Base-by-base conservation (phyloP, 2,888 invertebrate genomes). In the Apotomis betuletana region DNA sequence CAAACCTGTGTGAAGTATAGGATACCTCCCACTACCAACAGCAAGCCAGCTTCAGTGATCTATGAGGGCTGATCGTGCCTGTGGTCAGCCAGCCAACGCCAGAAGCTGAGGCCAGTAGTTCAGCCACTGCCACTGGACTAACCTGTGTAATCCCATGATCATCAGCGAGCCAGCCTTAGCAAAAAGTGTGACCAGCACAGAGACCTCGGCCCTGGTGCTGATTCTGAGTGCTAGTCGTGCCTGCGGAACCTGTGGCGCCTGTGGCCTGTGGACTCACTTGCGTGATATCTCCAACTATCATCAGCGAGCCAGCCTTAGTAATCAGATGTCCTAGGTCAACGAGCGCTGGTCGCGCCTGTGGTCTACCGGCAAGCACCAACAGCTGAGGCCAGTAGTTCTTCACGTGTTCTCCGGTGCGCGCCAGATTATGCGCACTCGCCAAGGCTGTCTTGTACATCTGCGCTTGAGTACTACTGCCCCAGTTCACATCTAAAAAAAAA, bases 391-490 rank as follows among this genome's bases (percentile, higher is more conserved):
- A 96, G 90, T 98, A 99, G 92, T 99, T 99, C 91, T 99, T 99
- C 15, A 99, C 99, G 87, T 99, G 99, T 82, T 99, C 99, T 41
- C 97, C 97, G 0, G 98, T 97, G 59, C 96, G 96, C 69, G 96
- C 96, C 78, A 97, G 85, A 76, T 95, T 95, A 83, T 97, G 96
- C 0, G 98, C 96, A 13, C 97, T 96, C 9, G 96, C 95, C 4
- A 99, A 87, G 0, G 99, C 98, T 9, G 96, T 96, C 88, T 98
- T 98, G 91, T 99, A 99, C 49, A 96, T 97, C 89, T 99, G 99
- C 0, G 99, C 99, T 88, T 99, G 99, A 0, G 98, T 98, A 6
- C 98, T 98, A 71, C 98, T 98, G 38, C 99, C 99, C 99, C 99
- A 99, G 89, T 99, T 99, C 3, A 98, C 98, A 85, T 99, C 97